Evolutionary conservation across 1,140 invertebrate species (phyloP).

Genomic region (Leguminivora glycinivorella): DNA sequence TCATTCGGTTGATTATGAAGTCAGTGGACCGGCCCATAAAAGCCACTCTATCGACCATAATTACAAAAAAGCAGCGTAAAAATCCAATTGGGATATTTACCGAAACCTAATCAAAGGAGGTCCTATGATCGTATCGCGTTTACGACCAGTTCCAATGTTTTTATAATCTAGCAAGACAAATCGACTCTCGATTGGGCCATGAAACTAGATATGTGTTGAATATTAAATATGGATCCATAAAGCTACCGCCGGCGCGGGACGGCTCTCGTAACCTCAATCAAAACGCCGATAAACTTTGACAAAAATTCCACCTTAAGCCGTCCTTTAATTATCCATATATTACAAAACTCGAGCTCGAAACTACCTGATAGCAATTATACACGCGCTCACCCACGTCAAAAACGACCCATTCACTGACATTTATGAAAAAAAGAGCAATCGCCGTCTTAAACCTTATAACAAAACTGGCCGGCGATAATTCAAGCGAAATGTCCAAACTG

Average conservation of each 20-base stretch:
- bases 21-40: conserved; percentile 17
- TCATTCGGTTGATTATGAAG: conserved; percentile 26
- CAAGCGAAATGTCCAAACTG: conserved; percentile 76
- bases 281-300: conserved; percentile 75
- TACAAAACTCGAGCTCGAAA: conserved; percentile 60
- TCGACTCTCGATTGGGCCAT: conserved; percentile 49
- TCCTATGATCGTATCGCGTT: conserved; percentile 57
- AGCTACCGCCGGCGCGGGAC: conserved; percentile 59
- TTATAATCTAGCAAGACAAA: conserved; percentile 71
- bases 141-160: conserved; percentile 54
- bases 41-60: conserved; percentile 27
- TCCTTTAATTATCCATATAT: conserved; percentile 77
- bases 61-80: conserved; percentile 28
- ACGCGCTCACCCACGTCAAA: conserved; percentile 75
- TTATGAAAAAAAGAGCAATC: conserved; percentile 66
- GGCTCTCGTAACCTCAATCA: conserved; percentile 70
- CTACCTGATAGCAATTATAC: conserved; percentile 75
- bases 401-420: conserved; percentile 62
- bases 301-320: conserved; percentile 75
- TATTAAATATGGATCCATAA: conserved; percentile 61
- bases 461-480: conserved; percentile 74
- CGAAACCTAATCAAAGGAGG: conserved; percentile 50
- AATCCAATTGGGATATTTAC: conserved; percentile 29
- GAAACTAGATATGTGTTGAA: conserved; percentile 54
- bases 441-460: conserved; percentile 70